Conservation (phyloP, 2,888 invertebrate genomes). For the Nymphalis urticae region DNA sequence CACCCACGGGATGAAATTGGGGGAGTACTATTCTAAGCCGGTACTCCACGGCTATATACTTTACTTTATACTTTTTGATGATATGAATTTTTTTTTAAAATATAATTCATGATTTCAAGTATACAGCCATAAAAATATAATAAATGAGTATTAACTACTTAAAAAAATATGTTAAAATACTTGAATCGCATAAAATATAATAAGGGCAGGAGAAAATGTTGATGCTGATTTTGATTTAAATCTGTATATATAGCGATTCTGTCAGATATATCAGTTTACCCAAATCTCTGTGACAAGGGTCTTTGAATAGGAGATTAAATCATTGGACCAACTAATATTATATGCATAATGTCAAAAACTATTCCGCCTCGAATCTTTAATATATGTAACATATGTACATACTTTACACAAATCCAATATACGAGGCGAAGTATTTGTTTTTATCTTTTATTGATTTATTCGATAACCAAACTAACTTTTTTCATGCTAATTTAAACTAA, state of each 20-base stretch:
- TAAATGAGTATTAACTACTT: too few species aligned
- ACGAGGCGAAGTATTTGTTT: too few species aligned
- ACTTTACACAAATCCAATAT: too few species aligned
- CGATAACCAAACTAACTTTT: too few species aligned
- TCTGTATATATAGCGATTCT: constrained; percentile 40
- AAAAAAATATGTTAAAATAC: too few species aligned
- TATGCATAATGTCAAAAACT: constrained; percentile 39
- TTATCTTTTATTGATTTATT: too few species aligned
- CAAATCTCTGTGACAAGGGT: constrained; percentile 62
- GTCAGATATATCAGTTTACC: constrained; percentile 55
- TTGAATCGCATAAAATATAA: not conserved
- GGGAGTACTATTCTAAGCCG: too few species aligned
- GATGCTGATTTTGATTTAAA: constrained; percentile 19
- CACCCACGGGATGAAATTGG: too few species aligned
- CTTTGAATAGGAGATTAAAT: constrained; percentile 62
- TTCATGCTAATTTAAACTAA: too few species aligned
- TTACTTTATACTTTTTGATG: too few species aligned
- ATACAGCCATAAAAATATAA: not conserved
- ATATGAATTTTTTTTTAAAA: too few species aligned
- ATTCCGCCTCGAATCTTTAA: constrained; percentile 20
- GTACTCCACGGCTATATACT: too few species aligned
- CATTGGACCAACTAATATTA: constrained; percentile 51
- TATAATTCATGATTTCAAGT: not conserved
- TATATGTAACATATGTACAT: not conserved
- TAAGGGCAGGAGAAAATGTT: not conserved